Evolutionary conservation across 2,797 vertebrate species (phyloP), one percentile per base, ranked within the genome.

Genomic region (Scomberomorus guttatus): DNA sequence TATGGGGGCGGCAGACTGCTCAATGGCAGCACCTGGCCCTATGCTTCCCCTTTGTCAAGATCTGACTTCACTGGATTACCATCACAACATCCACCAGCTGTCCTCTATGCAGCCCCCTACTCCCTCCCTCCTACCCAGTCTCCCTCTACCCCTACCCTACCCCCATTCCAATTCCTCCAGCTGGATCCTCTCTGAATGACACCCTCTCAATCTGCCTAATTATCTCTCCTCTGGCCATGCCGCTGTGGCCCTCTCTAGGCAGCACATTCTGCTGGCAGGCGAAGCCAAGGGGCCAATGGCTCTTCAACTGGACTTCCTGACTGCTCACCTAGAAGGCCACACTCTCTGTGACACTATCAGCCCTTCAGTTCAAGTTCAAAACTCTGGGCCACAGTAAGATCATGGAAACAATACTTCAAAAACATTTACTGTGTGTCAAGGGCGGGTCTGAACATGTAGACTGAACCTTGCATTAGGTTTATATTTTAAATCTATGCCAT

Each of bases 21-120:
- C 95, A 96, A 96, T 96, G 94, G 94, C 92, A 96, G 95, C 96
- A 96, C 95, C 96, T 96, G 96, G 95, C 94, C 94, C 94, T 95
- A 88, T 89, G 93, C 94, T 94, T 93, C 90, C 89, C 91, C 90
- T 95, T 95, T 96, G 95, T 95, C 91, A 94, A 92, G 92, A 92
- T 93, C 93, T 96, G 95, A 96, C 95, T 96, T 94, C 93, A 92
- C 93, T 94, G 94, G 95, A 96, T 96, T 96, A 96, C 95, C 95
- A 96, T 96, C 96, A 96, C 96, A 96, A 96, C 96, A 96, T 96
- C 95, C 95, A 96, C 95, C 96, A 96, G 95, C 95, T 96, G 96
- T 96, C 95, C 93, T 92, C 93, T 91, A 87, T 72, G 84, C 87
- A 87, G 81, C 64, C 72, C 72, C 85, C 79, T 75, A 50, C 55